Evolutionary conservation across 2,888 invertebrate genomes (phyloP), one percentile per base, ranked within the genome.

Genomic region (Papilio gigon): DNA sequence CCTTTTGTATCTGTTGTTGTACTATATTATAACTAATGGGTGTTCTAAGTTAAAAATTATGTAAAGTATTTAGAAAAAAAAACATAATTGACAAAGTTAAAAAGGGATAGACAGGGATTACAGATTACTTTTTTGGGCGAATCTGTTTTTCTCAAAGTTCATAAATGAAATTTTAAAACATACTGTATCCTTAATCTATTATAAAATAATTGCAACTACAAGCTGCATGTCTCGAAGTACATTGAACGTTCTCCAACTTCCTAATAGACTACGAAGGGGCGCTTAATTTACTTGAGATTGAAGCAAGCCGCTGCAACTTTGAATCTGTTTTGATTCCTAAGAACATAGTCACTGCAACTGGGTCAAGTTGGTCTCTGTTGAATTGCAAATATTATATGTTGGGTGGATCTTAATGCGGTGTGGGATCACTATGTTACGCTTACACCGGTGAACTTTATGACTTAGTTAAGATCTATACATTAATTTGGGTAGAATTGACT

Each of bases 301-400:
- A 47, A 68, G 68, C 64, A 68, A 64, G 44, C 56, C 22, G 56
- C 50, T 64, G 68, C 64, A 68, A 68, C 40, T 68, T 68, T 59
- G 47, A 64, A 68, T 68, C 64, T 60, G 68, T 68, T 65, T 65
- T 68, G 68, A 68, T 64, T 68, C 68, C 68, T 68, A 65, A 68
- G 68, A 68, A 68, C 68, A 65, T 59, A 59, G 67, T 17, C n/a
- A 40, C 20, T 66, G 40, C 40, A 68, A 68, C 64, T 65, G 37
- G 68, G 68, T 68, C 64, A 68, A 68, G 64, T 65, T 53, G 65
- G 68, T 50, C 60, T 20, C 68, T 60, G 65, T 68, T 68, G 68
- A 68, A 68, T 65, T 60, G 68, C 68, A 68, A 68, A 68, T 64
- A 68, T 63, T 68, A 47, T 68, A 58, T 60, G 60, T 67, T 50